Evolutionary conservation across 2,888 invertebrate genomes (phyloP).

Genomic region (Hirtodrosophila duncani): DNA sequence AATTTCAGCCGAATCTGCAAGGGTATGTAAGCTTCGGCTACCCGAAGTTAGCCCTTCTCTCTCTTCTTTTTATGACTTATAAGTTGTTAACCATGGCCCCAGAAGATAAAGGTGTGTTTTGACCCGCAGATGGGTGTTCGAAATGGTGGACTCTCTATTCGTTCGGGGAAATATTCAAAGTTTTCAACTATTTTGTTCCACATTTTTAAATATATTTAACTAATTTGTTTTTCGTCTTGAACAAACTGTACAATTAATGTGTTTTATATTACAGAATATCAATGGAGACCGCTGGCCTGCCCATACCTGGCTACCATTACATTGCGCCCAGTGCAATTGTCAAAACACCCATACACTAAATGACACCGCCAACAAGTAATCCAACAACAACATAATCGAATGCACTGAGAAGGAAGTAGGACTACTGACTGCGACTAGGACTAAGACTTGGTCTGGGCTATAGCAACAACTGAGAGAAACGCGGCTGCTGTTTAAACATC

Average conservation of each 20-base stretch:
- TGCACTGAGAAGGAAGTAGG: constrained; percentile 14
- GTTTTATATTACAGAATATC: constrained; percentile 88
- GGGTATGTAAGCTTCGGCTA: no score
- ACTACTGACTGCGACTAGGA: constrained; percentile 1
- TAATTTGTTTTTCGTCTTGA: not conserved
- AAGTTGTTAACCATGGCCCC: no score
- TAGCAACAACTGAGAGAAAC: constrained; percentile 8
- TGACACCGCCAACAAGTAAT: constrained; percentile 23
- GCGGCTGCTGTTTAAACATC: constrained; percentile 17
- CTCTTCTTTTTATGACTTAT: no score
- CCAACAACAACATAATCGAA: constrained; percentile 32
- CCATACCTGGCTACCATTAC: constrained; percentile 94
- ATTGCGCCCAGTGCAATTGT: constrained; percentile 95
- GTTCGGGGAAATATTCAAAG: no score
- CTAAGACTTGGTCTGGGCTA: constrained; percentile 26
- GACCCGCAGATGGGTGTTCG: no score
- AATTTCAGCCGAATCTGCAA: no score
- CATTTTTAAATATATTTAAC: not conserved
- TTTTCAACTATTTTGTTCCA: not conserved
- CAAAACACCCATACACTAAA: constrained; percentile 92
- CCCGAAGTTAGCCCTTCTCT: no score
- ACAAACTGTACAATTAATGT: not conserved
- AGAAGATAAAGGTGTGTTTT: no score
- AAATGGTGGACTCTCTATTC: no score
- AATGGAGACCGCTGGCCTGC: constrained; percentile 95